Percentiles rank a stretch among this genome's conserved stretches.
Evolutionary conservation across 2,113 vertebrate species (phyloP).

Genomic region (Physeter macrocephalus): DNA sequence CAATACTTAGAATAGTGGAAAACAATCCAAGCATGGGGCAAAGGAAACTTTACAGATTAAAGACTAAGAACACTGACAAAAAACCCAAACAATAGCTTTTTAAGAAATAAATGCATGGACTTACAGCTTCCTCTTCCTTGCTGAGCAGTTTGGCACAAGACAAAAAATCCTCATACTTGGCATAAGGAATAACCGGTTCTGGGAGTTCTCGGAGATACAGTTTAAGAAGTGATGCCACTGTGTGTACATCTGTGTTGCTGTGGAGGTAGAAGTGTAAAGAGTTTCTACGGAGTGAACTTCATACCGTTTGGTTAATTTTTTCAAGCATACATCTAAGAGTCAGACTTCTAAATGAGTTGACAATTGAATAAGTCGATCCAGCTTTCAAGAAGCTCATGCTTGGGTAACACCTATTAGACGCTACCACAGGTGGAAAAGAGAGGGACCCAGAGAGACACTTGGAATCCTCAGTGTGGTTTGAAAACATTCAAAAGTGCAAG

Average conservation of each 20-base stretch:
- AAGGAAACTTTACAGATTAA: background rate
- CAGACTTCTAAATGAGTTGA: background rate
- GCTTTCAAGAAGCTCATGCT: background rate
- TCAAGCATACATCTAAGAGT: background rate
- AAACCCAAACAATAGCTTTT: background rate
- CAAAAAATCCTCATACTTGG: conserved; percentile 94
- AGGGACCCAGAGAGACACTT: too few species aligned
- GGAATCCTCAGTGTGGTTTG: background rate
- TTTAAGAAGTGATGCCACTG: conserved; percentile 95
- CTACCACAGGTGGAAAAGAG: background rate
- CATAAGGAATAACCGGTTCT: conserved; percentile 94
- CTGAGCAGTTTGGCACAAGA: conserved; percentile 90
- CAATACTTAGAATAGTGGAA: background rate
- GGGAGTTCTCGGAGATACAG: conserved; percentile 96
- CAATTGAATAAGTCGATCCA: background rate
- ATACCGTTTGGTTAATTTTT: background rate
- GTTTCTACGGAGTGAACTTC: background rate
- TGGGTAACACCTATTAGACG: background rate
- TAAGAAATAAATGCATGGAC: conserved; percentile 44
- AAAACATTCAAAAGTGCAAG: background rate
- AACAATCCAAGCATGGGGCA: background rate
- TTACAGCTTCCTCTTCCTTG: conserved; percentile 93
- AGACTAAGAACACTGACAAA: background rate
- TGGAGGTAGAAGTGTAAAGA: conserved; percentile 52
- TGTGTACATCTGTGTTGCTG: conserved; percentile 97